Base-by-base conservation (phyloP, 2,113 vertebrate genomes). In the Brienomyrus longianalis region DNA sequence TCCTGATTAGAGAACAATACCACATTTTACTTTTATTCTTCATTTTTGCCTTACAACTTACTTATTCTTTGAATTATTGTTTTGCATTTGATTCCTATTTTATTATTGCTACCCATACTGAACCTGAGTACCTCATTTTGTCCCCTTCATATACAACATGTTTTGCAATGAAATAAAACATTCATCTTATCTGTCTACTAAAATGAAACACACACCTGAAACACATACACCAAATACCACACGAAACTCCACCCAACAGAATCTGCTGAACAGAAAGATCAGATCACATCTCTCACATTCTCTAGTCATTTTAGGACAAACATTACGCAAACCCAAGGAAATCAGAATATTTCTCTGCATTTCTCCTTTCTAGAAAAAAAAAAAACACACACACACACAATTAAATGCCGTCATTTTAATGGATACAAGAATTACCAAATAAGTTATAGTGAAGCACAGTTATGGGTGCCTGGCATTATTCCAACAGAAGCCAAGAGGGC, bases 371-470 rank as follows among this genome's bases (percentile, higher is more conserved):
- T 59, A 23, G 56, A 85, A 85, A n/a, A 87, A 9, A 86, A 2
- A 86, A 21, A 51, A 5, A 86, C 21, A 54, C 2, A 87, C 3
- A 62, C 3, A 9, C 21, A 43, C 31, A 77, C 35, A 23, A 31
- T 87, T 90, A 56, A 80, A 87, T 43, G 50, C 62, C 39, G 21
- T 88, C 21, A 52, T 90, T 89, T 90, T 90, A 90, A 90, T 90
- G 89, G 66, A 54, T 80, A 88, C 48, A 54, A 59, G 86, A 88
- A 19, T 90, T 88, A 88, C 89, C 74, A 90, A 90, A 87, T 90
- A 90, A 80, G 86, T 90, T 88, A 90, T 70, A 90, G 86, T n/a
- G 39, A 88, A 77, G 50, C 66, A 90, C 89, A 74, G 48, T 80
- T 77, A 54, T 31, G 87, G 66, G 62, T 54, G 89, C 62, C 66